These are phyloP conservation scores for Numenius arquata DNA, from an alignment of 2,113 vertebrate genomes.

Conservation along the genomic window DNA sequence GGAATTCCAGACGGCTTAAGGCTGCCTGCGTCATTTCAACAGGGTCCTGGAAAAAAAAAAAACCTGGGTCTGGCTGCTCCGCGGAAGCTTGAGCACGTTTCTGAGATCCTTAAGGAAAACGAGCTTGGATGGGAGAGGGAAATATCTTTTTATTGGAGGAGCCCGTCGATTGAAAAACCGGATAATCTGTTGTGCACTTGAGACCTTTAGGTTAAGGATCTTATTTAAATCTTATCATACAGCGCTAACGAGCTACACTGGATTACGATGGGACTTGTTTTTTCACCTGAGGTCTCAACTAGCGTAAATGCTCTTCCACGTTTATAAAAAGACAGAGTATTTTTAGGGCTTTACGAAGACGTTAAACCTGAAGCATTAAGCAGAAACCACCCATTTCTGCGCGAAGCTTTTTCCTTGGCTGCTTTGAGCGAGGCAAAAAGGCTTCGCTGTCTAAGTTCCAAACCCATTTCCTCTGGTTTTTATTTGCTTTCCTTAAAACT, in stretches of 20 bases:
- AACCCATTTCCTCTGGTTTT: not conserved
- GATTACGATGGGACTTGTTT: not conserved
- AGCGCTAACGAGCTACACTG: not conserved
- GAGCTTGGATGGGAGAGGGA: not conserved
- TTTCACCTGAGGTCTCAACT: rapidly evolving
- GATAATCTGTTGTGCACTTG: not conserved
- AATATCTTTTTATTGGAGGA: not conserved
- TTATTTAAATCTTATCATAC: not conserved
- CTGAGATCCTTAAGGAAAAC: not conserved
- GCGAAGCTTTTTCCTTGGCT: not conserved
- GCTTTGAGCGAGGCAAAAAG: not conserved
- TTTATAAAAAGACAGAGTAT: rapidly evolving
- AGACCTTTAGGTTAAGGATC: not conserved
- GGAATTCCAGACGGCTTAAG: not conserved
- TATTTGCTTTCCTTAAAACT: not conserved
- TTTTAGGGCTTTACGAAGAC: not conserved
- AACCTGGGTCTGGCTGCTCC: not conserved
- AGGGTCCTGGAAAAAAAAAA: not conserved
- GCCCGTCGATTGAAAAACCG: not conserved
- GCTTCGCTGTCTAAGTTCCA: not conserved
- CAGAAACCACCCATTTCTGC: not conserved
- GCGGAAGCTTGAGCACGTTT: not conserved
- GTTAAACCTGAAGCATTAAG: not conserved
- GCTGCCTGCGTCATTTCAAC: not conserved
- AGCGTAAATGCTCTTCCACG: rapidly evolving